A percentile compares a stretch with the other conserved stretches of the same genome.
Conservation (phyloP, 2,888 invertebrate genomes). For the Nudaria mundana region DNA sequence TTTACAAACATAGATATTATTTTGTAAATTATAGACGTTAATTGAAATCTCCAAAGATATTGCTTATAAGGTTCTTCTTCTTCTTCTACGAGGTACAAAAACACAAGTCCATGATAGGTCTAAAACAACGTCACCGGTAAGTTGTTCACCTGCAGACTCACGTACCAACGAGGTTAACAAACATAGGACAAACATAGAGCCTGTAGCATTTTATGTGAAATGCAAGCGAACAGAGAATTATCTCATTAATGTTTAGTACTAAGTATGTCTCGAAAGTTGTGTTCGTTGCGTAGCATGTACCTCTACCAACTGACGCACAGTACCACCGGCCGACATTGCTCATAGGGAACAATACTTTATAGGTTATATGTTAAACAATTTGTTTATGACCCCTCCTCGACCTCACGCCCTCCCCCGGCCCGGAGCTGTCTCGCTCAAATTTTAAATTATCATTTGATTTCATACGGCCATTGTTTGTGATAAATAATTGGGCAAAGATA, state of each 20-base stretch:
- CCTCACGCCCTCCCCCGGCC: conserved; percentile 14
- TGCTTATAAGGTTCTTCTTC: too few species aligned
- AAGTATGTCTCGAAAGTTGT: conserved; percentile 2
- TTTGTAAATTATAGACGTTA: too few species aligned
- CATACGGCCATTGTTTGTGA: conserved; percentile 51
- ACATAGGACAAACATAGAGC: too few species aligned
- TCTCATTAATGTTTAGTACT: not conserved
- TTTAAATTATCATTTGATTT: conserved; percentile 68
- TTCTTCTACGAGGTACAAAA: too few species aligned
- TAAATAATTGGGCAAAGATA: conserved; percentile 56
- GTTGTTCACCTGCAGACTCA: too few species aligned
- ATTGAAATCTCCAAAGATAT: too few species aligned
- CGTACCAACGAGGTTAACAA: too few species aligned
- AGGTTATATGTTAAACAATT: conserved; percentile 53
- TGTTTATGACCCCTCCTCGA: conserved; percentile 28
- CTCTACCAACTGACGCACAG: conserved; percentile 7
- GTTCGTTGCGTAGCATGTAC: conserved; percentile 12
- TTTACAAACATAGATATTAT: too few species aligned
- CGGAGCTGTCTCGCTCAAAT: conserved; percentile 40
- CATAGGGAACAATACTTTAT: conserved; percentile 37
- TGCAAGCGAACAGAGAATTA: not conserved
- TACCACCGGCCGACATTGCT: conserved; percentile 35
- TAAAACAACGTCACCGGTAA: too few species aligned
- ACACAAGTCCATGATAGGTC: too few species aligned
- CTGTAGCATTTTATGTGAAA: too few species aligned